These are phyloP conservation scores for Mantis religiosa DNA, from an alignment of 2,888 invertebrate genomes.

Conservation along the genomic window DNA sequence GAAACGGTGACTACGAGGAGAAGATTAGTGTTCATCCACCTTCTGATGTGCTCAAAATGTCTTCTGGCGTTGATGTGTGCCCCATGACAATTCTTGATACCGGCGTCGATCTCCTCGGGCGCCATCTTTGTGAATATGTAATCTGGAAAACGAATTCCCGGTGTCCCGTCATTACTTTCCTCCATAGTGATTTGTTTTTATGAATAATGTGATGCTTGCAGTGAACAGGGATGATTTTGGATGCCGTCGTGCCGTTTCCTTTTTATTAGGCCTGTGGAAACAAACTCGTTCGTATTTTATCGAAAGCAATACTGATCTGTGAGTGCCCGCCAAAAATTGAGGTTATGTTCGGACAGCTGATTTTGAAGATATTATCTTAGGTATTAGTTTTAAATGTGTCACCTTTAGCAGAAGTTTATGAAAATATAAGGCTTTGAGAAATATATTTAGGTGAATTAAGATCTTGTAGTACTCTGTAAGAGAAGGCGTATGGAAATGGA, in stretches of 20 bases:
- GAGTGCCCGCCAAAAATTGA: background rate
- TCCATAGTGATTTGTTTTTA: background rate
- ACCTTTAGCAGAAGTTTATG: background rate
- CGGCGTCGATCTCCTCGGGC: constrained; percentile 40
- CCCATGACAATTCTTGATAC: constrained; percentile 34
- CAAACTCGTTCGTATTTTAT: background rate
- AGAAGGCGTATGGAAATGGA: background rate
- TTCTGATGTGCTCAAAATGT: constrained; percentile 52
- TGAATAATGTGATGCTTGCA: background rate
- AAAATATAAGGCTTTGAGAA: background rate
- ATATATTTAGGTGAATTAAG: background rate
- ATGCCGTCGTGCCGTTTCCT: background rate
- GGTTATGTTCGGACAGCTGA: background rate
- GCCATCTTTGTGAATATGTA: constrained; percentile 76
- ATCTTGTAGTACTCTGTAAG: background rate
- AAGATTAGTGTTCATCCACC: constrained; percentile 70
- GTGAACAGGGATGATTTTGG: background rate
- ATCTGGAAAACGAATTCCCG: constrained; percentile 57
- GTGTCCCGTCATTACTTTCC: background rate
- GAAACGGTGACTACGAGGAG: constrained; percentile 74
- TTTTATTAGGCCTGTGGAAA: background rate
- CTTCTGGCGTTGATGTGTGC: constrained; percentile 45
- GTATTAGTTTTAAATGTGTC: background rate
- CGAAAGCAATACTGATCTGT: background rate
- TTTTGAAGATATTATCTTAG: background rate